Base-by-base conservation (phyloP, 2,113 vertebrate genomes). In the Tiliqua scincoides region DNA sequence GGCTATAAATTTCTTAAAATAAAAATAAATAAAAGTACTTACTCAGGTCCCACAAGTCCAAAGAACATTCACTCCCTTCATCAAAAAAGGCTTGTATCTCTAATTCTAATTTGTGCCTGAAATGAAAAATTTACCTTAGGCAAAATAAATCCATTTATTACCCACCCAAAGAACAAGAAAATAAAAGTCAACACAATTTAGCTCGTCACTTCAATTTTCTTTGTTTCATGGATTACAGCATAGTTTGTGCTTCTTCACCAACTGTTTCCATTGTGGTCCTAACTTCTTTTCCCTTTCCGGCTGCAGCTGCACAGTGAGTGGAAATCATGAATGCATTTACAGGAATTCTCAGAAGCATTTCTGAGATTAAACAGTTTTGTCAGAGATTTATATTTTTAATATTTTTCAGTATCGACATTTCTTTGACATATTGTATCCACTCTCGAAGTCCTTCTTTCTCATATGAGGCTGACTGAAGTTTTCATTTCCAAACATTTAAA, bases 51-150 rank as follows among this genome's bases (percentile, higher is more conserved):
- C 11, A 92, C 89, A 97, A 86, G 74, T 97, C 82, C 40, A 71
- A 85, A 92, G 96, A 93, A 78, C 91, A 95, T 65, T 90, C 85
- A 72, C 84, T 90, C 82, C 88, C 90, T 88, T 96, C 95, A 85
- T 93, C 93, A 84, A 99, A 93, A 92, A 98, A 97, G 72, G 63
- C 90, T 79, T 95, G 93, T 76, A 98, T 85, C 82, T 98, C 97
- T 78, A 91, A 94, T 89, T 98, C 98, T 82, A 96, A 86, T 91
- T 96, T 97, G 90, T 92, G 93, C 87, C 99, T 99, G 93, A 91
- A 97, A 94, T 61, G 91, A 91, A 93, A 11, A n/a, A 91, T 68
- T 25, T 0, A 1, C 0, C 0, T 84, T 88, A 86, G 76, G 70
- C 18, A 85, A 59, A 85, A 79, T 82, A 20, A 62, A 17, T 17